These are phyloP conservation scores for Chaenodraco wilsoni DNA, from an alignment of 2,797 vertebrate species.

Conservation along the genomic window DNA sequence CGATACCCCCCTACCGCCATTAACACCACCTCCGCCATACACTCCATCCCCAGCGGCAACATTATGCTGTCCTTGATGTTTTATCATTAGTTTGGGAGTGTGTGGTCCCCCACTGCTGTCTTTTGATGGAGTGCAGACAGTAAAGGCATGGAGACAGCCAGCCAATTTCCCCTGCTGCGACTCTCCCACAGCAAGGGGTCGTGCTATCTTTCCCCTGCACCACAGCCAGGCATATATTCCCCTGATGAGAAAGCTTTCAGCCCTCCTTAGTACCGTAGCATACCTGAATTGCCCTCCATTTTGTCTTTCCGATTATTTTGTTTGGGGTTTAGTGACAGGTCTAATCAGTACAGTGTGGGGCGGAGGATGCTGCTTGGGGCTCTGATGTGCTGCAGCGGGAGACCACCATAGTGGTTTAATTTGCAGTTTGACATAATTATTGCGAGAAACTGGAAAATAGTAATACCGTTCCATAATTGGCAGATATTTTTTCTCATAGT, in stretches of 20 bases:
- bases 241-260: slow-evolving; percentile 73
- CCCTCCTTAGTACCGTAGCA: slow-evolving; percentile 68
- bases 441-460: slow-evolving; percentile 55
- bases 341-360: slow-evolving; percentile 67
- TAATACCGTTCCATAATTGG: slow-evolving; percentile 51
- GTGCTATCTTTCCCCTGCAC: slow-evolving; percentile 74
- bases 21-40: slow-evolving; percentile 64
- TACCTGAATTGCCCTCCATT: slow-evolving; percentile 77
- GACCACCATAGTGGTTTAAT: slow-evolving; percentile 67
- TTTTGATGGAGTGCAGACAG: slow-evolving; percentile 85
- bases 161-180: slow-evolving; percentile 82
- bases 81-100: slow-evolving; percentile 85
- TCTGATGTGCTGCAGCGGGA: slow-evolving; percentile 60
- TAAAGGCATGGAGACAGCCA: slow-evolving; percentile 82
- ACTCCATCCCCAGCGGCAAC: slow-evolving; percentile 76
- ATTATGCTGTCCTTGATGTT: slow-evolving; percentile 87
- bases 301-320: slow-evolving; percentile 74
- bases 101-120: slow-evolving; percentile 85
- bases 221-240: slow-evolving; percentile 72
- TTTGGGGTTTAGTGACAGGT: slow-evolving; percentile 66
- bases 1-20: slow-evolving; percentile 71
- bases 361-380: slow-evolving; percentile 50
- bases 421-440: slow-evolving; percentile 74
- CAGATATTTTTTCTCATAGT: slow-evolving; percentile 57
- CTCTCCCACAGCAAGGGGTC: slow-evolving; percentile 75